Base-by-base conservation (phyloP, 2,888 invertebrate species). In the Mycalesis mineus region DNA sequence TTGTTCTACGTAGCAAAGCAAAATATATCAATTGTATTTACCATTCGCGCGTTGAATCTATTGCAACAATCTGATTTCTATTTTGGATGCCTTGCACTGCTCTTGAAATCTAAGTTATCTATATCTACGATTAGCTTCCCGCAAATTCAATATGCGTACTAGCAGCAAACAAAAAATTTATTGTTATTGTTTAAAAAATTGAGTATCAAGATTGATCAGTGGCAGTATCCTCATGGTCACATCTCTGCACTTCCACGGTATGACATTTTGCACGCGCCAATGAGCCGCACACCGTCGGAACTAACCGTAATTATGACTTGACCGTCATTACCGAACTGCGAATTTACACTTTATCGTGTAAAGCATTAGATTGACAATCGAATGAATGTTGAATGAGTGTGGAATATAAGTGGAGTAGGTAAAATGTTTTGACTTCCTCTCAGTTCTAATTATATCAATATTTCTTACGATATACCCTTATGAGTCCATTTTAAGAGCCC, bases 201-300 rank as follows among this genome's bases (percentile, higher is more conserved):
- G 74, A 78, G 65, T 77, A 78, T 75, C 83, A 83, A 83, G 67
- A 76, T 45, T 31, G 14, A 13, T 65, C 14, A 57, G 63, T 66
- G 68, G 66, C 69, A 64, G 65, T 33, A 53, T 62, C 52, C 57
- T 58, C 55, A 58, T 64, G 51, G 56, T 51, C 65, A 63, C 62
- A 61, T 58, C 61, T 67, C 73, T 82, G 85, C 79, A 84, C 77
- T 77, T 80, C 75, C 83, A 80, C 57, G 54, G 45, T 54, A 36
- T 41, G 67, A 68, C 74, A 77, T 77, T 78, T 72, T 74, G 75
- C 79, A 73, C 77, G 80, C 79, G 55, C 72, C 83, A 76, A 22
- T 77, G 81, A 71, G 48, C 76, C 65, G 73, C 59, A 73, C 68
- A 57, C 28, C 39, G 59, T 57, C 60, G 64, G 62, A 64, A 64